These are phyloP conservation scores for Trialeurodes vaporariorum DNA, from an alignment of 1,140 invertebrate species.

Conservation along the genomic window DNA sequence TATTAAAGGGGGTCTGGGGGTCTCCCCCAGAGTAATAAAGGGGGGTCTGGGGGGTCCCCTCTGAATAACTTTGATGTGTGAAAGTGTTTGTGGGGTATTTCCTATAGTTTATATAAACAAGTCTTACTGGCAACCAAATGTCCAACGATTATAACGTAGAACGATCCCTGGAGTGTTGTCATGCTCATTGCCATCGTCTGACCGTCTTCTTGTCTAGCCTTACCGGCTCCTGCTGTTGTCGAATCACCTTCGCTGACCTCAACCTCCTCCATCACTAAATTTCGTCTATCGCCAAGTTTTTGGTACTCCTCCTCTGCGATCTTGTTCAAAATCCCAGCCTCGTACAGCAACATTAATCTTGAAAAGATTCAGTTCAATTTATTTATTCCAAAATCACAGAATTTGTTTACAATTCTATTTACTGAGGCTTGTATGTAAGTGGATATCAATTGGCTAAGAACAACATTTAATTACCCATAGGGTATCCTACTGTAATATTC, in stretches of 20 bases:
- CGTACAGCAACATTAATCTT: slow-evolving; percentile 53
- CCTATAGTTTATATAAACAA: not conserved
- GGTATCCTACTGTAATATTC: too few relatives aligned
- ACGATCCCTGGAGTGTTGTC: slow-evolving; percentile 50
- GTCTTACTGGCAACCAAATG: slow-evolving; percentile 29
- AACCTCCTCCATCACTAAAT: slow-evolving; percentile 9
- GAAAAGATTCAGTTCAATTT: too few relatives aligned
- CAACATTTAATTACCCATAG: too few relatives aligned
- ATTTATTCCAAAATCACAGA: too few relatives aligned
- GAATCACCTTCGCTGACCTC: slow-evolving; percentile 21
- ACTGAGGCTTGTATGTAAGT: too few relatives aligned
- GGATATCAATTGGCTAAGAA: too few relatives aligned
- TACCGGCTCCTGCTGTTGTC: slow-evolving; percentile 16
- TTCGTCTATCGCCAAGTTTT: slow-evolving; percentile 40
- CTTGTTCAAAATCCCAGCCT: slow-evolving; percentile 54
- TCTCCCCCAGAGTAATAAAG: not conserved
- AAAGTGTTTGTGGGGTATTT: not conserved
- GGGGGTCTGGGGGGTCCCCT: not conserved
- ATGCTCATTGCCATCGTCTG: slow-evolving; percentile 45
- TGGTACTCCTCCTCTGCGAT: slow-evolving; percentile 57
- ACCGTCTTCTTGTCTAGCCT: slow-evolving; percentile 16
- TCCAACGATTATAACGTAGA: slow-evolving; percentile 48
- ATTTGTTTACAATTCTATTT: too few relatives aligned
- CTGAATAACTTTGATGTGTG: too few relatives aligned
- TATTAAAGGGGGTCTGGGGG: not conserved